A percentile compares a stretch with the other conserved stretches of the same genome.
These are phyloP conservation scores for Ophion costatus DNA, from an alignment of 2,888 invertebrate species.

Conservation along the genomic window DNA sequence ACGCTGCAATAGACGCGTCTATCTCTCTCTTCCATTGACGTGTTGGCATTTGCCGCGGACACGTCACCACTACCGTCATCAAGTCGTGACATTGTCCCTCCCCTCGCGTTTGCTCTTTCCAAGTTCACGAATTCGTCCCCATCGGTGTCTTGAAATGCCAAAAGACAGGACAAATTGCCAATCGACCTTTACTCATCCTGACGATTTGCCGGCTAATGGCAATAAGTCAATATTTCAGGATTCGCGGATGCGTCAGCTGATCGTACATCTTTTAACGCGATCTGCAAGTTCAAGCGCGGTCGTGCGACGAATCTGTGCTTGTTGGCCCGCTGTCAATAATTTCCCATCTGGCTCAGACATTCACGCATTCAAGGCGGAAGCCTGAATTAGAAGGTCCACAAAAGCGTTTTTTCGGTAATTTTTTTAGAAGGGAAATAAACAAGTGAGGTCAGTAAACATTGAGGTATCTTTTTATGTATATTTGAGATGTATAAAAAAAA, in stretches of 20 bases:
- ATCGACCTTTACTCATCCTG: neutral
- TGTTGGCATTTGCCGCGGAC: neutral
- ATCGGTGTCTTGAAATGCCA: neutral
- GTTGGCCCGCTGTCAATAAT: conserved; percentile 11
- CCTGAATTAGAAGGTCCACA: too few relatives aligned
- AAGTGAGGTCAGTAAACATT: too few relatives aligned
- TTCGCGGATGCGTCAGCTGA: neutral
- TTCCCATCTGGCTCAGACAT: conserved; percentile 25
- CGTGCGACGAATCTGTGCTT: neutral
- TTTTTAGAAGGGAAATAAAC: too few relatives aligned
- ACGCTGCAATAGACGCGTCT: neutral
- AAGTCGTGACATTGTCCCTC: conserved; percentile 55
- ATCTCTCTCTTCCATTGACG: neutral
- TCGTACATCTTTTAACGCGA: conserved; percentile 8
- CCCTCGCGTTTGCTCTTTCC: neutral
- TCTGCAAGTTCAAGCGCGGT: neutral
- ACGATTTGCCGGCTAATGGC: neutral
- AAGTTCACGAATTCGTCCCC: neutral
- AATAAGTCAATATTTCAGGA: conserved; percentile 13
- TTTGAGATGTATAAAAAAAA: too few relatives aligned
- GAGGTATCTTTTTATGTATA: too few relatives aligned
- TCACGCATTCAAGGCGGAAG: conserved; percentile 8
- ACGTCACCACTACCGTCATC: conserved; percentile 59
- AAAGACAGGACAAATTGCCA: neutral
- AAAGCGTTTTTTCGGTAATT: too few relatives aligned